phyloP scores from a whole-genome alignment of 2,113 vertebrate genomes.

The Ivindomyrus marchei region DNA sequence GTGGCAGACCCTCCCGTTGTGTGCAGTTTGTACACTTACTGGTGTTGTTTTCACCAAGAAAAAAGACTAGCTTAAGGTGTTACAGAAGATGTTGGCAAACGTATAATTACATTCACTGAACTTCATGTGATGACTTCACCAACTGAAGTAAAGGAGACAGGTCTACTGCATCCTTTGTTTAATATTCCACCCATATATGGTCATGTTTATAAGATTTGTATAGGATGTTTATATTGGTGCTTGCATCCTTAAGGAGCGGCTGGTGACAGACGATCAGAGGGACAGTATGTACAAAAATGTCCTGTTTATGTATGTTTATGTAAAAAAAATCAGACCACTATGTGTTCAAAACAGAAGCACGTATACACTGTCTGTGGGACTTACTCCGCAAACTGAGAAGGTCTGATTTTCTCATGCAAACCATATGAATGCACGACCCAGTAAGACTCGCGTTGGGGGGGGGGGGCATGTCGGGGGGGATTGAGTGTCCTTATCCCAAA shows the following conservation, averaged over 20 bases:
- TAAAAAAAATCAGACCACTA: background rate
- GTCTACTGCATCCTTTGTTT: background rate
- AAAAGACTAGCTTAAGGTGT: background rate
- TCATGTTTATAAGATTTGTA: background rate
- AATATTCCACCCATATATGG: background rate
- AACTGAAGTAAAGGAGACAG: background rate
- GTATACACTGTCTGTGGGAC: background rate
- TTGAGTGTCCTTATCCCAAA: constrained; percentile 1
- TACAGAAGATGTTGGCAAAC: background rate
- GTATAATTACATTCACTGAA: background rate
- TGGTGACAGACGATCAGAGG: background rate
- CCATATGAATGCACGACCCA: background rate
- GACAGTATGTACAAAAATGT: background rate
- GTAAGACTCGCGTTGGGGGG: background rate
- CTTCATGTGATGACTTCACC: background rate
- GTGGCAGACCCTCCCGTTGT: background rate
- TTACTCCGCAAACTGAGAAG: background rate
- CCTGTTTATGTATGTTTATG: background rate
- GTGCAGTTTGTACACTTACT: background rate
- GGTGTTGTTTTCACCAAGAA: background rate
- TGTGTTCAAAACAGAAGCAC: background rate
- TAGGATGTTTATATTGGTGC: background rate
- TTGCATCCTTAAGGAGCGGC: background rate
- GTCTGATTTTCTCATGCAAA: background rate
- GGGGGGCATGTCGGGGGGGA: background rate